Evolutionary conservation across 2,797 vertebrate species (phyloP).

Genomic region (Myotis daubentonii): DNA sequence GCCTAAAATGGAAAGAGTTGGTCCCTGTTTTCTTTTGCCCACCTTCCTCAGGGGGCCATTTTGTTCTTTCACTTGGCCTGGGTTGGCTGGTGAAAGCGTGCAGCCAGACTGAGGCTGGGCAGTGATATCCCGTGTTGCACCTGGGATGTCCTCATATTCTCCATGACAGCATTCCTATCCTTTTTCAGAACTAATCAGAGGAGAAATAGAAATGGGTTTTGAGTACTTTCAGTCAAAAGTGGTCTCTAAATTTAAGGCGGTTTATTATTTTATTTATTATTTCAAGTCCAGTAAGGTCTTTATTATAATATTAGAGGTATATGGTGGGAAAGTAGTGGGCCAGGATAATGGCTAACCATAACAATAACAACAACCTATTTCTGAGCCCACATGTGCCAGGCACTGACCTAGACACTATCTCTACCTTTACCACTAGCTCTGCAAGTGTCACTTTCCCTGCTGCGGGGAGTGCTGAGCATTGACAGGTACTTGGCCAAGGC

Average conservation of each 20-base stretch:
- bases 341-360: neutral
- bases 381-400: neutral
- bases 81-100: neutral
- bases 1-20: no score
- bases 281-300: neutral
- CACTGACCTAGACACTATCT: neutral
- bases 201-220: neutral
- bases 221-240: neutral
- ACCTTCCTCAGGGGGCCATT: neutral
- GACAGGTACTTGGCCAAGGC: neutral
- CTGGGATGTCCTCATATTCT: no score
- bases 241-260: neutral
- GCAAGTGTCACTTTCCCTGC: neutral
- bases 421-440: neutral
- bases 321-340: neutral
- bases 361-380: neutral
- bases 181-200: neutral
- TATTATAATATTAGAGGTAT: neutral
- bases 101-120: neutral
- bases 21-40: neutral
- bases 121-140: fast-evolving
- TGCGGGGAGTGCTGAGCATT: neutral
- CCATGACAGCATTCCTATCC: neutral
- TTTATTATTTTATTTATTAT: neutral
- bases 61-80: neutral